Evolutionary conservation across 1,140 invertebrate species (phyloP), one percentile per base, ranked within the genome.

Genomic region (Tigriopus japonicus): DNA sequence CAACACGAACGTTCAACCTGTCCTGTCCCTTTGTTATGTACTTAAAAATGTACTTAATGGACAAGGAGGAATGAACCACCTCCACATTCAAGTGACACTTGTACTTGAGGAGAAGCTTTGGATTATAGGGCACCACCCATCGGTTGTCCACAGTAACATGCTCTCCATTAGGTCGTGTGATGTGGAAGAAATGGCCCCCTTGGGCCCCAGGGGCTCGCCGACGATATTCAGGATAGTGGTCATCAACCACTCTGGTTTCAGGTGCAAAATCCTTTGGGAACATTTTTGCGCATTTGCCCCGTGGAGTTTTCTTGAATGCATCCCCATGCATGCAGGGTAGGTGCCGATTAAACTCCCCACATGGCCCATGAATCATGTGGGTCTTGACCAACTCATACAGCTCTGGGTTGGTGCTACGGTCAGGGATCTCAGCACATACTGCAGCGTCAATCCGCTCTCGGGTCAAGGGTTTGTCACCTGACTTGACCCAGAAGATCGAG

Each of bases 391-490:
- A 63, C 42, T 65, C 66, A 68, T 68, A 65, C 24, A 77, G 62
- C 53, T 59, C 21, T 63, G 67, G 69, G 68, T 78, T 71, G 52
- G 17, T 66, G 43, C 65, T 49, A 41, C 52, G 53, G 71, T 78
- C 69, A 40, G 78, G 75, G 61, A 80, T 73, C 72, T 79, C 75
- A 5, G 74, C 76, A 45, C 62, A 74, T 0, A 69, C 63, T 41
- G 65, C 19, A 24, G 60, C 54, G 53, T 70, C 67, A 56, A 68
- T 64, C 13, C 42, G 21, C 28, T 67, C 64, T 10, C 40, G n/a
- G 15, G 51, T 63, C 52, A 10, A 45, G 6, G 59, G 24, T 40
- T 68, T 66, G 43, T 61, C 52, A 19, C 65, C 63, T 28, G 67
- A 41, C 3, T 62, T 35, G 2, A 71, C 51, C 12, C 64, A 66